A percentile compares a stretch with the other conserved stretches of the same genome.
These are phyloP conservation scores for Julus scandinavius DNA, from an alignment of 2,888 invertebrate genomes.

Conservation along the genomic window DNA sequence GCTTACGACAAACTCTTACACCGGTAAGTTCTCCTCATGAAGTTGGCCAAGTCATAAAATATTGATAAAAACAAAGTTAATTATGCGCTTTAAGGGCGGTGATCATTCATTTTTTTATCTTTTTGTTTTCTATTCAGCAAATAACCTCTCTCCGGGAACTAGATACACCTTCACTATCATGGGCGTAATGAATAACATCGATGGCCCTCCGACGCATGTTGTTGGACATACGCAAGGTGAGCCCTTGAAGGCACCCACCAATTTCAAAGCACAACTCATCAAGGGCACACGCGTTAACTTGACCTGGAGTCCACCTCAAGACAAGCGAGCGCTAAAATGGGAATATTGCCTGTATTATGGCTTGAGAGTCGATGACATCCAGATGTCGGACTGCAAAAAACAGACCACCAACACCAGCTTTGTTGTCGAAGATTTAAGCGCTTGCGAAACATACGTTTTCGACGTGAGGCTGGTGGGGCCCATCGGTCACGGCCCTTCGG, in stretches of 20 bases:
- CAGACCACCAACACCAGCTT: constrained; percentile 70
- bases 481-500: constrained; percentile 75
- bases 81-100: too few species aligned
- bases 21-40: constrained; percentile 9
- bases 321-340: constrained; percentile 71
- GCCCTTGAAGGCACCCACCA: constrained; percentile 59
- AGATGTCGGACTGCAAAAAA: constrained; percentile 60
- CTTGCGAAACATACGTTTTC: constrained; percentile 80
- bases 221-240: constrained; percentile 60
- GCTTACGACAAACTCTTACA: not conserved
- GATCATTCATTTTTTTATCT: constrained; percentile 19
- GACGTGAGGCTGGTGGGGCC: constrained; percentile 76
- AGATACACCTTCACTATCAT: constrained; percentile 72
- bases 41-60: too few species aligned
- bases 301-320: constrained; percentile 75
- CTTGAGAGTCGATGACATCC: constrained; percentile 70
- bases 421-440: constrained; percentile 73
- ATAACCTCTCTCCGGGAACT: constrained; percentile 71
- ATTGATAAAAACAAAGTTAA: too few species aligned
- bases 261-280: constrained; percentile 64
- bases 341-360: constrained; percentile 80
- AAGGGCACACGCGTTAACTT: constrained; percentile 70
- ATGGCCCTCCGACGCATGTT: constrained; percentile 59
- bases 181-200: constrained; percentile 58
- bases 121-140: constrained; percentile 65